Base-by-base conservation (phyloP, 2,113 vertebrate genomes). In the Microcebus ravelobensis region DNA sequence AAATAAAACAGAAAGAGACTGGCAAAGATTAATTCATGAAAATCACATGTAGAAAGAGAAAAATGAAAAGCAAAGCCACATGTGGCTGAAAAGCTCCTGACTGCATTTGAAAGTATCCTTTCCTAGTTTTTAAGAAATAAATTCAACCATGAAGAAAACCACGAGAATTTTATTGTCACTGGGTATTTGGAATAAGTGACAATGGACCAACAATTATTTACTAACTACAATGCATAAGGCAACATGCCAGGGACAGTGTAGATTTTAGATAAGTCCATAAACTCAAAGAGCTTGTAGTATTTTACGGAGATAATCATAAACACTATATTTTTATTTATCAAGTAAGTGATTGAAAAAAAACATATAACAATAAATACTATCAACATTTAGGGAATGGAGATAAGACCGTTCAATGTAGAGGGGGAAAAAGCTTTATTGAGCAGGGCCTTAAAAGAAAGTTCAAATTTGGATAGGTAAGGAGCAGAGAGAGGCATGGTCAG, bases 121-220 rank as follows among this genome's bases (percentile, higher is more conserved):
- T 68, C 25, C 61, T 70, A 36, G 48, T 74, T 93, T 86, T 48
- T 52, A 73, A 79, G 90, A 90, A 90, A 82, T 57, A 96, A 71
- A 85, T 59, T 52, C 85, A 95, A 42, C 80, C 74, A 86, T 13
- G 29, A 90, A 90, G 52, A 89, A 93, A 81, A 82, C 68, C n/a
- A 27, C 42, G 83, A 88, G n/a, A 71, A 48, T 79, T 88, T 95
- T 52, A 70, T 67, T 31, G 34, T 92, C 76, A 39, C 90, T 48
- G 45, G n/a, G 27, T 67, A 76, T 68, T 65, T 65, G 27, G 70
- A 74, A 11, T 82, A 61, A 95, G 86, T 71, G 81, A 95, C 81
- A 91, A 82, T 1, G 15, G 63, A 81, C 52, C 52, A 50, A 21
- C 27, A 81, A 77, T 71, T 70, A 68, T 55, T 95, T 87, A 65